A percentile compares a stretch with the other conserved stretches of the same genome.
phyloP scores from a whole-genome alignment of 1,140 invertebrate genomes.

The Drosophila asahinai region DNA sequence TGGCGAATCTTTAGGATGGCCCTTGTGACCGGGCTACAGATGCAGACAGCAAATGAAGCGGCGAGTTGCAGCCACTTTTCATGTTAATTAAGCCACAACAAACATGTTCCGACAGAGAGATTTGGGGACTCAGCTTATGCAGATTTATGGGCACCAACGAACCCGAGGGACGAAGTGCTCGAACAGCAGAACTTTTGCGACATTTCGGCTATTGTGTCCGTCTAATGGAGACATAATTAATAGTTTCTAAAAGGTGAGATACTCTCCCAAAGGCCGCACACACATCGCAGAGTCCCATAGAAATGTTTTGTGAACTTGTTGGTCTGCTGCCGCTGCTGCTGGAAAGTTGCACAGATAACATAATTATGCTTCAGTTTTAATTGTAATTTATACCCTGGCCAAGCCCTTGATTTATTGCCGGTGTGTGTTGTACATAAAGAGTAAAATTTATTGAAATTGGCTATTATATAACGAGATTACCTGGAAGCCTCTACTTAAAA shows the following conservation, averaged over 20 bases:
- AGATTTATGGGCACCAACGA: conserved; percentile 63
- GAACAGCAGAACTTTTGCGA: conserved; percentile 71
- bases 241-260: conserved; percentile 73
- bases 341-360: conserved; percentile 53
- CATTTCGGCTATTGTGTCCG: conserved; percentile 62
- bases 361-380: conserved; percentile 76
- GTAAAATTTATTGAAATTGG: conserved; percentile 35
- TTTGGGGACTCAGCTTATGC: conserved; percentile 66
- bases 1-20: conserved; percentile 54
- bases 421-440: conserved; percentile 8
- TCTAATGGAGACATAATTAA: conserved; percentile 67
- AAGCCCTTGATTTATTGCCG: conserved; percentile 63
- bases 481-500: conserved; percentile 1
- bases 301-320: conserved; percentile 49
- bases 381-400: conserved; percentile 73
- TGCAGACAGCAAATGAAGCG: conserved; percentile 22
- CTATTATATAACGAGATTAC: conserved; percentile 1
- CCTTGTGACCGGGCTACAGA: conserved; percentile 13
- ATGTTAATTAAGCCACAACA: conserved; percentile 46
- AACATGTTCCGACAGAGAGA: conserved; percentile 28
- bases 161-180: conserved; percentile 54
- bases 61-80: conserved; percentile 52
- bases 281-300: conserved; percentile 17
- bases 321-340: conserved; percentile 32
- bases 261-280: conserved; percentile 57